Base-by-base conservation (phyloP, 1,140 invertebrate genomes). In the Vanessa atalanta region DNA sequence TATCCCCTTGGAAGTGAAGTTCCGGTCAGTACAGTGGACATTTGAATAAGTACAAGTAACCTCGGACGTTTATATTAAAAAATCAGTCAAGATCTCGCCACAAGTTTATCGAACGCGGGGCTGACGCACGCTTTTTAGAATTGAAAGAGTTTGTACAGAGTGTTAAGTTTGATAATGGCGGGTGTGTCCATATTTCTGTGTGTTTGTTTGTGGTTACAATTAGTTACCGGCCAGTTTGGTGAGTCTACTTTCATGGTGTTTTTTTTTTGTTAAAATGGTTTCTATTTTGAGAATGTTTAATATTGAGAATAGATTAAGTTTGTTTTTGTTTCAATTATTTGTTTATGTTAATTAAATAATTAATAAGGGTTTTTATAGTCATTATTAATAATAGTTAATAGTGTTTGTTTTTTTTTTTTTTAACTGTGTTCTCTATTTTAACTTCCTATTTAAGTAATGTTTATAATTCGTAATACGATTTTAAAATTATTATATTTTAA, bases 171-270 rank as follows among this genome's bases (percentile, higher is more conserved):
- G 57, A 37, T 15, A 31, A 88, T 86, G 86, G 79, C 75, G 55
- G 72, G 63, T n/a, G 61, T 78, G 47, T 48, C 68, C 63, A 26
- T 73, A 64, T 63, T 79, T 63, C 66, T 87, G 50, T 83, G 81
- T 82, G 65, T 81, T 57, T 82, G 73, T 81, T 70, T 86, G 70
- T 83, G 76, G 79, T 72, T 86, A 14, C 76, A 79, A 70, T 48
- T 72, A 64, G 86, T 86, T 47, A 75, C 78, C 5, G 82, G 83
- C 57, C 87, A 89, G 67, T 88, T 86, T 63, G 85, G 87, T 89
- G 47, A 89, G 31, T 69, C 53, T 43, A 57, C 47, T 47, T 75
- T 55, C 14, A 37, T 37, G 23, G 16, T 20, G 16, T 16, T n/a
- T 57, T 23, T n/a, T 26, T 57, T 26, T 23, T 57, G 14, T 53